These are phyloP conservation scores for Pseudococcus jackbeardsleyi DNA, from an alignment of 2,888 invertebrate species.

Conservation along the genomic window DNA sequence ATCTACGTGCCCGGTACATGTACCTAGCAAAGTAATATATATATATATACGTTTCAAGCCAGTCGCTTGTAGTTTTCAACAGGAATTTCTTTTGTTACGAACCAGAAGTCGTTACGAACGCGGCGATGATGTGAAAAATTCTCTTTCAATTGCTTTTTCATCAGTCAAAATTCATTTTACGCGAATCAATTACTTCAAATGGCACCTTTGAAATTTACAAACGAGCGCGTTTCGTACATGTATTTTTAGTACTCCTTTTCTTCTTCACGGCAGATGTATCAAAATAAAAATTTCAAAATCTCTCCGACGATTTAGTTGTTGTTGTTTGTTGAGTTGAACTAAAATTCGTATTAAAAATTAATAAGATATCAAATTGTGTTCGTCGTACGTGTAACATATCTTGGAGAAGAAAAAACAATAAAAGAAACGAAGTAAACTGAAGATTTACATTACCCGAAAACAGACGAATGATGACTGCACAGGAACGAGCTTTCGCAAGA, in stretches of 20 bases:
- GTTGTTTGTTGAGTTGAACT: neutral
- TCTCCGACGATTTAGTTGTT: neutral
- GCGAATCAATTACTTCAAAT: slow-evolving; percentile 38
- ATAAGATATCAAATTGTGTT: slow-evolving; percentile 16
- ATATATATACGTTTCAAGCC: neutral
- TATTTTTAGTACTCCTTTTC: neutral
- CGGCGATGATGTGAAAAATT: neutral
- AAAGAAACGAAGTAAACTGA: neutral
- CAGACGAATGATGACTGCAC: neutral
- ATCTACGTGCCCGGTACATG: neutral
- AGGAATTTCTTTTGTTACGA: neutral
- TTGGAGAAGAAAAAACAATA: neutral
- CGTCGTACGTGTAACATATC: neutral
- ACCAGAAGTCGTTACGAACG: neutral
- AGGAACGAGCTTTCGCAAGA: neutral
- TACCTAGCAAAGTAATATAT: too few species aligned
- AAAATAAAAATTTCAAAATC: slow-evolving; percentile 12
- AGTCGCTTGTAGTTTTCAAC: neutral
- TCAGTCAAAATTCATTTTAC: neutral
- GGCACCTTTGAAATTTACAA: neutral
- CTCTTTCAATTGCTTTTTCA: neutral
- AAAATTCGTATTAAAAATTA: neutral
- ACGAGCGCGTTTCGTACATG: neutral
- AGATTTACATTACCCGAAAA: neutral
- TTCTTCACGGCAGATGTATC: neutral